Evolutionary conservation across 2,888 invertebrate genomes (phyloP).

Genomic region (Brachypalpus laphriformis): DNA sequence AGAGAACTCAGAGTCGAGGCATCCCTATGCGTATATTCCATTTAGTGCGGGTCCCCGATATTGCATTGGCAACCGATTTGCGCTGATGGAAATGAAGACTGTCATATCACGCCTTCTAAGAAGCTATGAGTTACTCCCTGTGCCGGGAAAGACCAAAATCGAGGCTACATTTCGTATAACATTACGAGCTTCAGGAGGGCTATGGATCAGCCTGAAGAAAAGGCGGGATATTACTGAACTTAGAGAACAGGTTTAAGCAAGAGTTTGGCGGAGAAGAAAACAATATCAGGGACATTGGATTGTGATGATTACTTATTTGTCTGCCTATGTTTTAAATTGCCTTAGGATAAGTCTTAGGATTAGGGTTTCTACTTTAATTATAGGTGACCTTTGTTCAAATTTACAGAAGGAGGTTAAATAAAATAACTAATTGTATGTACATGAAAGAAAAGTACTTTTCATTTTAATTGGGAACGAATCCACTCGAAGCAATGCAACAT

Average conservation of each 20-base stretch:
- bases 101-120: conserved; percentile 84
- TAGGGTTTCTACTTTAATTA: conserved; percentile 50
- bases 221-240: conserved; percentile 46
- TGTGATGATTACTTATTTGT: conserved; percentile 38
- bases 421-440: too few relatives aligned
- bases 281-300: conserved; percentile 27
- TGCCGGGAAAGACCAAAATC: conserved; percentile 84
- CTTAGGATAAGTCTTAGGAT: conserved; percentile 67
- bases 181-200: conserved; percentile 84
- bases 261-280: background rate
- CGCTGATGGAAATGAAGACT: conserved; percentile 85
- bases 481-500: background rate
- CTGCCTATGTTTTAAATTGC: conserved; percentile 47
- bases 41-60: conserved; percentile 86
- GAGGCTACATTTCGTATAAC: conserved; percentile 84
- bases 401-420: conserved; percentile 41
- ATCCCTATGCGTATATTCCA: conserved; percentile 85
- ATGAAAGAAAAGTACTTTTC: background rate
- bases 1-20: conserved; percentile 83
- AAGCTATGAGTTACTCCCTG: conserved; percentile 83
- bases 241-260: conserved; percentile 25
- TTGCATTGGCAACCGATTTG: conserved; percentile 85
- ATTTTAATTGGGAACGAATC: background rate
- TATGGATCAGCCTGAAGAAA: conserved; percentile 84
- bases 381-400: conserved; percentile 39